Base-by-base conservation (phyloP, 2,888 invertebrate species). In the Harpalus rubripes region DNA sequence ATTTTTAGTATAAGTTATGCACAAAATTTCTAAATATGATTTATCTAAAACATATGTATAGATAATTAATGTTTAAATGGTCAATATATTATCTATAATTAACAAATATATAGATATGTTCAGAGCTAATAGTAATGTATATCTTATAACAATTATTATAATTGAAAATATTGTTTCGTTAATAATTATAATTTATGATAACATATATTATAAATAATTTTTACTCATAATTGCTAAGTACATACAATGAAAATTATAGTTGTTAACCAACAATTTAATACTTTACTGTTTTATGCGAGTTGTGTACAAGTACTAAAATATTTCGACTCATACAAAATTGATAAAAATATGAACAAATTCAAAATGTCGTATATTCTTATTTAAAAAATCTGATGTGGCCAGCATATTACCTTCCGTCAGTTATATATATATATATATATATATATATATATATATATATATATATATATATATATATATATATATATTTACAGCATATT, bases 71-170 rank as follows among this genome's bases (percentile, higher is more conserved):
- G 12, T 52, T 52, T 12, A 52, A 52, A 52, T 52, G 12, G 44
- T 52, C 44, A 52, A 52, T 52, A 52, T 52, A 52, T 52, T 52
- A 52, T 12, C 8, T 52, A 52, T 52, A 52, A 52, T 52, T 52
- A 52, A 52, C 44, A 12, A 52, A 52, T 52, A 12, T 52, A 8
- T 52, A 52, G 10, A 52, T 52, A 12, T 52, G 10, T 52, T 12
- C 2, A 0, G 5, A 32, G 32, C 6, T 32, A 32, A 32, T 32
- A 32, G 5, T 32, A 32, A 32, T 32, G 32, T 52, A 52, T n/a
- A n/a, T n/a, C n/a, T n/a, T n/a, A n/a, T 52, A 52, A 52, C 44
- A 52, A 52, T 52, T 52, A 52, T 52, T 52, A 52, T 52, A 52
- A 52, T 12, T 52, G 44, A 52, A 52, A 52, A 5, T 52, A 52